phyloP scores from a whole-genome alignment of 1,140 invertebrate genomes.

The Meloidogyne exigua region DNA sequence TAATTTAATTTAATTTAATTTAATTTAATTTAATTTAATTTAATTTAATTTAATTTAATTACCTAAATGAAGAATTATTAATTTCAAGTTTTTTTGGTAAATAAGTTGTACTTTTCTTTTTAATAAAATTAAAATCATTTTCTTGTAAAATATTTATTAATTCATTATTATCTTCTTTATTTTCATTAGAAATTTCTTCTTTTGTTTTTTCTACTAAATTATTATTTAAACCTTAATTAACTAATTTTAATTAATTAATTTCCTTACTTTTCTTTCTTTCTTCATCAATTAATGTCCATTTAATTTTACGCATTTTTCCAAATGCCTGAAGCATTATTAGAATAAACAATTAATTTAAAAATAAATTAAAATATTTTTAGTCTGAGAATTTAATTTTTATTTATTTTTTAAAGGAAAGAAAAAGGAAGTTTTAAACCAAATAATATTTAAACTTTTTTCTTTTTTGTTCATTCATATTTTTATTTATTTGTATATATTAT shows the following conservation, averaged over 20 bases:
- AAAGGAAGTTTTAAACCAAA: too few species aligned
- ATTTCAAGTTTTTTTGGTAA: neutral
- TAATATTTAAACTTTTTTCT: too few species aligned
- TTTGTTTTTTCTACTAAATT: neutral
- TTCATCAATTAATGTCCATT: neutral
- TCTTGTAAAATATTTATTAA: neutral
- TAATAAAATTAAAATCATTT: neutral
- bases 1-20: neutral
- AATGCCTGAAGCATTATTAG: neutral
- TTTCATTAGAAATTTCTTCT: neutral
- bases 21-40: neutral
- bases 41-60: neutral
- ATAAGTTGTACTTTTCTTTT: neutral
- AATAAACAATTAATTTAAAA: neutral
- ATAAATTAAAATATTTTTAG: too few species aligned
- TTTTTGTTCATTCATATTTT: too few species aligned
- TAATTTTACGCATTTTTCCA: neutral
- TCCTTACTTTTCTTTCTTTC: neutral
- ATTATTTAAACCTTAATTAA: neutral
- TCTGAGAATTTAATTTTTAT: neutral
- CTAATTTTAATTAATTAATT: neutral
- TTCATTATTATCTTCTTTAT: neutral
- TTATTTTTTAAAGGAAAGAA: neutral
- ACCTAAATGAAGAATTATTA: neutral
- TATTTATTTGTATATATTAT: neutral